These are phyloP conservation scores for Tolypeutes matacus DNA, from an alignment of 2,797 vertebrate genomes.

Conservation along the genomic window DNA sequence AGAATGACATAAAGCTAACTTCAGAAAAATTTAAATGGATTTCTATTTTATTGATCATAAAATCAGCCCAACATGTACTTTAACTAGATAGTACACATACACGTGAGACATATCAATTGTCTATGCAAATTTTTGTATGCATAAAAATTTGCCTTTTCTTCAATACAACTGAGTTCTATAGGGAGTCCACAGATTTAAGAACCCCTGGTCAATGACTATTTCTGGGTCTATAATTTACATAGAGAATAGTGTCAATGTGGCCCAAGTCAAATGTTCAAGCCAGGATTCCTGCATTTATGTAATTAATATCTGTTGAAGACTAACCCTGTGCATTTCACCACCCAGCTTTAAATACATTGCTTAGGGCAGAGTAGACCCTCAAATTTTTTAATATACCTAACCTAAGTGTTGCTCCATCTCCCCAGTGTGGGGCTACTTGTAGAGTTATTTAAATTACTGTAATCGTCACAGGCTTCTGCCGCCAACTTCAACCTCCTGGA, in stretches of 20 bases:
- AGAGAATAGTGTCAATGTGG: background rate
- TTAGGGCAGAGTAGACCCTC: background rate
- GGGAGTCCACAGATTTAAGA: background rate
- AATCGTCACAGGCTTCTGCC: background rate
- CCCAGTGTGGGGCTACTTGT: background rate
- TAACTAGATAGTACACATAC: background rate
- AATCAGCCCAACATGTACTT: background rate
- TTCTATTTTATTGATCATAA: slow-evolving; percentile 29
- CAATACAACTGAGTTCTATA: background rate
- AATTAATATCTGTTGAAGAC: background rate
- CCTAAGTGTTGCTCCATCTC: background rate
- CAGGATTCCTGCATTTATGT: background rate
- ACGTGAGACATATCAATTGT: background rate
- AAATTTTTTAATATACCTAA: background rate
- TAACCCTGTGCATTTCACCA: background rate
- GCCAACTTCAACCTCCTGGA: background rate
- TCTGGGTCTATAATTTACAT: background rate
- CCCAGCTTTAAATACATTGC: background rate
- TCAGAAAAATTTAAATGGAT: background rate
- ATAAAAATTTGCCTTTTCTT: background rate
- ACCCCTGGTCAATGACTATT: background rate
- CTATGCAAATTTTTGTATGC: background rate
- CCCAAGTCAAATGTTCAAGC: background rate
- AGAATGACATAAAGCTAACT: background rate
- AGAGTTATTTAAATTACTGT: background rate